phyloP scores from a whole-genome alignment of 2,113 vertebrate species.

The Prunella himalayana region DNA sequence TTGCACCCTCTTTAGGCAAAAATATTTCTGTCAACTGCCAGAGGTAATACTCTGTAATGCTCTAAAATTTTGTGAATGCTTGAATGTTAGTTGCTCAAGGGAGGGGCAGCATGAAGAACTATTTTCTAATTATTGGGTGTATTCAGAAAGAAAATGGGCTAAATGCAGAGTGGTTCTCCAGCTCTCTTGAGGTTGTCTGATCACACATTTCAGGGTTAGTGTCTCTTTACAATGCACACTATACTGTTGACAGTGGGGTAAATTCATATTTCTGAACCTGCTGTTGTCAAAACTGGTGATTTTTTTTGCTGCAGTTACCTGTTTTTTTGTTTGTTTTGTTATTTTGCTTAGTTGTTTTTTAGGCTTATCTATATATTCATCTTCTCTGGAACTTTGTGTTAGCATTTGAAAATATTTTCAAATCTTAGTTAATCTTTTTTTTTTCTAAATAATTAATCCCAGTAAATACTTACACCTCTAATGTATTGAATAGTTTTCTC shows the following conservation, averaged over 20 bases:
- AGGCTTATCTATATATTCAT: background rate
- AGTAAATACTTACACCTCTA: background rate
- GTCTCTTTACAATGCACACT: background rate
- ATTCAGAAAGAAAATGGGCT: slow-evolving; percentile 44
- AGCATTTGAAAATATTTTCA: background rate
- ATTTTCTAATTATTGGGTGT: slow-evolving; percentile 66
- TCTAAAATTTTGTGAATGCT: slow-evolving; percentile 58
- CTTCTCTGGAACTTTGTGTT: background rate
- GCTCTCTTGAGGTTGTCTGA: background rate
- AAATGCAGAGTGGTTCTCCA: slow-evolving; percentile 22
- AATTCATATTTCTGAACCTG: background rate
- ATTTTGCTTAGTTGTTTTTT: background rate
- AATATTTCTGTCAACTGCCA: slow-evolving; percentile 29
- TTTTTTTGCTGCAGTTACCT: background rate
- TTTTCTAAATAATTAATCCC: background rate
- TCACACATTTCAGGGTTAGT: background rate
- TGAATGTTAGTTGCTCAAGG: slow-evolving; percentile 45
- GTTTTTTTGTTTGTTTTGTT: background rate
- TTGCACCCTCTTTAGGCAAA: background rate
- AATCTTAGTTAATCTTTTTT: background rate
- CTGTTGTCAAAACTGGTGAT: background rate
- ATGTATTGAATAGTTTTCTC: background rate
- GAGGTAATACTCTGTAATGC: background rate
- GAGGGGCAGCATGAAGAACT: slow-evolving; percentile 61
- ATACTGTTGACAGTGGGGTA: background rate